A percentile compares a stretch with the other conserved stretches of the same genome.
Conservation (phyloP, 2,113 vertebrate species). For the Micromys minutus region DNA sequence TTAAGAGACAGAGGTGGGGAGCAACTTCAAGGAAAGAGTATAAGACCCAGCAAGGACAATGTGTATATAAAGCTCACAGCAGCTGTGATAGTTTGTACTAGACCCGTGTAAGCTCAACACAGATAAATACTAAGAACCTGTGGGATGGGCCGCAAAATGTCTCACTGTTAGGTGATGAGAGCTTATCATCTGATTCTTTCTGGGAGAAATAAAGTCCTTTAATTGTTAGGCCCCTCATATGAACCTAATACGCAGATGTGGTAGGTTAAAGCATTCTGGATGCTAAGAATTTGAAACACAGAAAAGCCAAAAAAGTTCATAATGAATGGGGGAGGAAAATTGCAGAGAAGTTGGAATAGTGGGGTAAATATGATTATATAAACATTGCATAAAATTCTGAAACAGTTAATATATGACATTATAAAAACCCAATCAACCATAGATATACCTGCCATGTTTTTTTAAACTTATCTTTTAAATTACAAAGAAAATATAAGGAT, state of each 20-base stretch:
- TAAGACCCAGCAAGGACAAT: not conserved
- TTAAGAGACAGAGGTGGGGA: not conserved
- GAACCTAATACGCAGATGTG: not conserved
- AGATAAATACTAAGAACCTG: not conserved
- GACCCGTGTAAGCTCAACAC: not conserved
- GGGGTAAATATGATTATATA: not conserved
- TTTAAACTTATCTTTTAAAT: not conserved
- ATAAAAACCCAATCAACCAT: not conserved
- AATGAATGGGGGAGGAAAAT: too few species aligned
- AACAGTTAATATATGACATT: not conserved
- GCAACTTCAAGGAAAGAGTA: not conserved
- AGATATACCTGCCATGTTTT: not conserved
- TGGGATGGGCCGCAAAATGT: not conserved
- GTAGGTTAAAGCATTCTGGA: not conserved
- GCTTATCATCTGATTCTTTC: not conserved
- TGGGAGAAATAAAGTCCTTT: not conserved
- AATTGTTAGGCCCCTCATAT: not conserved
- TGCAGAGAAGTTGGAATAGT: too few species aligned
- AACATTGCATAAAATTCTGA: not conserved
- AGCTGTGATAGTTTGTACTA: not conserved
- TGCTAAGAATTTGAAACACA: not conserved
- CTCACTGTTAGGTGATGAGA: not conserved
- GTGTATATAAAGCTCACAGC: not conserved
- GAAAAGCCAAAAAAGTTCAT: not conserved
- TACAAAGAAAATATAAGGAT: not conserved